Base-by-base conservation (phyloP, 2,797 vertebrate genomes). In the Cygnus olor region DNA sequence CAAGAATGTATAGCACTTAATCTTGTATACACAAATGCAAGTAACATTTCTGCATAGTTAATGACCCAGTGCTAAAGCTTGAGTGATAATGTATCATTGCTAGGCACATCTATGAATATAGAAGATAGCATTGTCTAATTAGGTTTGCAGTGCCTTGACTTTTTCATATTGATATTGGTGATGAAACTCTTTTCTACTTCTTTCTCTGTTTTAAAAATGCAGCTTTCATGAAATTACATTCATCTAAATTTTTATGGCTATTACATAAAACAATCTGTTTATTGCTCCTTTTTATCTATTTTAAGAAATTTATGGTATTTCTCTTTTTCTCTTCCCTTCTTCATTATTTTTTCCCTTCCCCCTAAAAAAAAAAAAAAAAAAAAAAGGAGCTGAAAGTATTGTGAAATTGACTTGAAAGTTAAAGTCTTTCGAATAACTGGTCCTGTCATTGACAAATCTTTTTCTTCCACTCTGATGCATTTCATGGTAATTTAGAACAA, bases 341-440 rank as follows among this genome's bases (percentile, higher is more conserved):
- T 81, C 42, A 15, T 83, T 90, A 28, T 82, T 84, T 87, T 61
- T 47, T 30, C 30, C 5, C 24, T 85, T 66, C 18, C 24, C n/a
- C 19, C 16, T 63, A 27, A 58, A 81, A 72, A 70, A 81, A 42
- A 80, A 34, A 22, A 40, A 6, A 14, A 40, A 71, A 20, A 56
- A 34, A 4, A 44, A 36, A 70, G n/a, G 61, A 93, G 38, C 22
- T 88, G 88, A 76, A 85, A 85, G 24, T 94, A 82, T 69, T 87
- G n/a, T 92, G 69, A 91, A 97, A 97, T 90, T 85, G 87, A 65
- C 91, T 96, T 95, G 51, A 88, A 97, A 95, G 77, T 91, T 96
- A 72, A 88, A 95, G 32, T 95, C 80, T 95, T 95, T 80, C 70
- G 93, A 92, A 96, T 97, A 94, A 94, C 89, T 94, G 21, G 16